Evolutionary conservation across 2,888 invertebrate species (phyloP), one percentile per base, ranked within the genome.

Genomic region (Platypus cylindrus): DNA sequence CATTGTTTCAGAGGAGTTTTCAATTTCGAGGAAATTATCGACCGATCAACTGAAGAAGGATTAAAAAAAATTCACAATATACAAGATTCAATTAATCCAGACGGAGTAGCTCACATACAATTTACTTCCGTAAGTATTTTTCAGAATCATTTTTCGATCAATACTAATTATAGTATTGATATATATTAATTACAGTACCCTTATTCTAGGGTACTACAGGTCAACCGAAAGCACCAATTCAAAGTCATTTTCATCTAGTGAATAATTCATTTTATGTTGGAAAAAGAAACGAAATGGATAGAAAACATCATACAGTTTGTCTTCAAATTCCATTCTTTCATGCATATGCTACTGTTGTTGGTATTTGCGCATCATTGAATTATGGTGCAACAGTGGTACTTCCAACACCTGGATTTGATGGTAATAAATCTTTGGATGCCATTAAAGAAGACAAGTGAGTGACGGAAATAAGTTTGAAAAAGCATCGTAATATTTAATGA

Each of bases 301-400:
- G 62, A 14, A 65, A 59, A 15, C 63, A 68, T 44, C 63, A 67
- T 11, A 70, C 50, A 38, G 60, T 73, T 36, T 76, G 75, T 43
- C 49, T 74, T 2, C 78, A 80, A 50, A 78, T 82, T 12, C 87
- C 87, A 0, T 64, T 85, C 15, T 89, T 85, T 55, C 90, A 91
- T 57, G 83, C 78, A 20, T 87, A 75, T 54, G 89, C 86, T 1
- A 73, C 77, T 38, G 68, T 76, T 2, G 61, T 74, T 27, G 75
- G 73, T 0, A 63, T 75, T 14, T 48, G 80, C 17, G 62, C 67
- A 1, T 66, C 64, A 5, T 51, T 82, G 15, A 64, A 73, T 17
- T 64, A 70, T 48, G 80, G 78, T 1, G 59, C 67, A 1, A 74
- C 78, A 0, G 33, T 75, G 14, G 70, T 82, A 1, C 45, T 80